Evolutionary conservation across 1,140 invertebrate genomes (phyloP).

Genomic region (Aphelenchoides fujianensis): DNA sequence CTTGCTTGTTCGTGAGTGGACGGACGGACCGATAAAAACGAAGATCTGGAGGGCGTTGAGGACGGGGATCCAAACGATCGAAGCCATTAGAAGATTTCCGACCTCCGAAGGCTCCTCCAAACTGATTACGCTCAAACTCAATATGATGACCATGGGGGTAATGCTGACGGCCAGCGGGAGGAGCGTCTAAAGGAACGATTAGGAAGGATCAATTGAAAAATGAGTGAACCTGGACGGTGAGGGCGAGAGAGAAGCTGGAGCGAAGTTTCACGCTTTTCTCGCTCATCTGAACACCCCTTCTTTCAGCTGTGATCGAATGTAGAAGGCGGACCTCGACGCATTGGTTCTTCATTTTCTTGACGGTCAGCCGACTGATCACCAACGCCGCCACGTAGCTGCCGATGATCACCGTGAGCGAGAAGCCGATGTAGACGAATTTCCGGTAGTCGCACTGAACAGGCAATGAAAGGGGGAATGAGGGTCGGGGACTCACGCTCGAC

Average conservation of each 20-base stretch:
- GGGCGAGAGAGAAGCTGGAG: background rate
- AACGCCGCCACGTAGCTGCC: background rate
- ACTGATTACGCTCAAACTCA: background rate
- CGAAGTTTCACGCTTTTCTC: background rate
- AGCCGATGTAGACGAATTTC: background rate
- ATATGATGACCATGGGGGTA: background rate
- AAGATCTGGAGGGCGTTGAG: background rate
- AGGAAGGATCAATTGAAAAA: no score
- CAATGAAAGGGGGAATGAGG: no score
- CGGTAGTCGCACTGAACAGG: background rate
- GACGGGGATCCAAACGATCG: background rate
- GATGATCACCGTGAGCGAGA: background rate
- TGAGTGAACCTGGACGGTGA: background rate
- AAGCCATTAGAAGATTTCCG: background rate
- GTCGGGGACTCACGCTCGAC: no score
- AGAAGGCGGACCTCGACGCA: no score
- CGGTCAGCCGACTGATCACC: background rate
- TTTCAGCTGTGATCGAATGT: no score
- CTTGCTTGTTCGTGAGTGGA: background rate
- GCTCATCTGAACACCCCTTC: slow-evolving; percentile 1
- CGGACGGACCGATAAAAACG: background rate
- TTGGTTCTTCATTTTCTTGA: background rate
- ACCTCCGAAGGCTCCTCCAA: background rate
- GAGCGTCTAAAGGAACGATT: background rate
- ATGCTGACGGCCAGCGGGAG: background rate